phyloP scores from a whole-genome alignment of 2,113 vertebrate species.

The cat (Felis catus) region F.catus_Fca126_mat1.0 CM031421.1:7118501-7119000 shows the following conservation, averaged over 20 bases:
- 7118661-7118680: background rate
- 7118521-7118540: background rate
- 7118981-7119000: too few relatives aligned
- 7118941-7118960: background rate
- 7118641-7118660: background rate
- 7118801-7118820: background rate
- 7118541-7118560: background rate
- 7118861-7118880: background rate
- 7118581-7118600: background rate
- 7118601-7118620: background rate
- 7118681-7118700: background rate
- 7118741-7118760: background rate
- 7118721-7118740: conserved; percentile 1
- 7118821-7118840: background rate
- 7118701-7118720: background rate
- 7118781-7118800: background rate
- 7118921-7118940: background rate
- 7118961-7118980: too few relatives aligned
- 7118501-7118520: background rate
- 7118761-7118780: background rate
- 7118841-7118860: background rate
- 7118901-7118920: background rate
- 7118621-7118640: background rate
- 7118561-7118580: background rate
- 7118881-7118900: background rate